phyloP scores from a whole-genome alignment of 2,113 vertebrate genomes.

The Mus pahari region DNA sequence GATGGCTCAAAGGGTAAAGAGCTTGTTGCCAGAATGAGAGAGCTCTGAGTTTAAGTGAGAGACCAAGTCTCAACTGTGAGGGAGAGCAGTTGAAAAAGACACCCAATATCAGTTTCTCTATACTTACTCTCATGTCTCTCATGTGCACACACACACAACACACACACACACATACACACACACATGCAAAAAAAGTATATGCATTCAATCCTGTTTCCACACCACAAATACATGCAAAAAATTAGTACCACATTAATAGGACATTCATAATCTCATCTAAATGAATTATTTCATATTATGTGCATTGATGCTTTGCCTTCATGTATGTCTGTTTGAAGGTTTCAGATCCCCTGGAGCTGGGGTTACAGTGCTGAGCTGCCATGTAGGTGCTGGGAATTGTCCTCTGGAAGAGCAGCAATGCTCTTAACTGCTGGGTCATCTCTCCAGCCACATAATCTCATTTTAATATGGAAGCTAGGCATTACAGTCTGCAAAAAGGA shows the following conservation, averaged over 20 bases:
- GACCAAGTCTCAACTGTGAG: background rate
- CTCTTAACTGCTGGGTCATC: background rate
- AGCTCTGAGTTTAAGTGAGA: background rate
- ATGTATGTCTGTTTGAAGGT: background rate
- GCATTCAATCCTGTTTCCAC: background rate
- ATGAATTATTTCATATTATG: background rate
- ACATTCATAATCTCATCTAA: constrained; percentile 30
- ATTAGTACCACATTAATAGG: background rate
- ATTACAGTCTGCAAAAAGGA: background rate
- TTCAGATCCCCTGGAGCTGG: background rate
- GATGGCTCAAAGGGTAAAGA: background rate
- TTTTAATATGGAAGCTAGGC: background rate
- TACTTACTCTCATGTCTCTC: background rate
- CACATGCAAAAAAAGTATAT: no score
- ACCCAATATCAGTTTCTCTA: background rate
- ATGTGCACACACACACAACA: no score
- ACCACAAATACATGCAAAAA: background rate
- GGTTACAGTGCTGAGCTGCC: background rate
- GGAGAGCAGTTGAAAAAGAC: background rate
- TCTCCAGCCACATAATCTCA: background rate
- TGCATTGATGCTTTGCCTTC: background rate
- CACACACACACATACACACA: background rate
- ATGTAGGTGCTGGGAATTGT: background rate
- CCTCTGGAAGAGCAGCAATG: background rate
- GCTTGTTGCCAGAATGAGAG: no score